phyloP scores from a whole-genome alignment of 2,797 vertebrate species.

The Luscinia luscinia region DNA sequence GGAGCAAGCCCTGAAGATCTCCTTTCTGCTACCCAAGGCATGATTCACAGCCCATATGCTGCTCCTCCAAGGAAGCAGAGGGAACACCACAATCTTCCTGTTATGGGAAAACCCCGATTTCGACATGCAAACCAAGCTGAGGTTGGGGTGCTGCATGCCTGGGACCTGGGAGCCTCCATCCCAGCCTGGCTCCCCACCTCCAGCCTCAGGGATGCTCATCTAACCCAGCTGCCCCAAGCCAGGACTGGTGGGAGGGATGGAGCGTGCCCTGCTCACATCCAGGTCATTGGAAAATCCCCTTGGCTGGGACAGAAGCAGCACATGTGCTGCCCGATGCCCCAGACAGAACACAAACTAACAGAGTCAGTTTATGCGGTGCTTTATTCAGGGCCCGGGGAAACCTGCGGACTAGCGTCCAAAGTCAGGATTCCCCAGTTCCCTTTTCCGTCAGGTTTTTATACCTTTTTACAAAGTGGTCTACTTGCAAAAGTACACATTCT shows the following conservation, averaged over 20 bases:
- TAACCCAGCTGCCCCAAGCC: rapidly evolving
- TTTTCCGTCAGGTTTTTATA: too few species aligned
- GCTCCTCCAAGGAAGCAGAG: background rate
- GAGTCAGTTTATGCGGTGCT: too few species aligned
- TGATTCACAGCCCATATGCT: background rate
- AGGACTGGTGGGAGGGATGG: background rate
- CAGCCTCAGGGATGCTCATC: background rate
- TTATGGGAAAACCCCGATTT: background rate
- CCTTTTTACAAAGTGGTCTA: too few species aligned
- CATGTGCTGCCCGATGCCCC: too few species aligned
- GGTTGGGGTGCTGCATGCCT: background rate
- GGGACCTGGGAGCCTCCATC: background rate
- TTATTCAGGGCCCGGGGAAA: too few species aligned
- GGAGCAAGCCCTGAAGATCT: background rate
- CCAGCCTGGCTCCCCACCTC: background rate
- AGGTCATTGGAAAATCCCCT: slow-evolving; percentile 26
- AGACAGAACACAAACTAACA: too few species aligned
- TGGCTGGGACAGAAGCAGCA: background rate
- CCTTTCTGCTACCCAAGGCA: background rate
- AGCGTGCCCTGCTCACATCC: background rate
- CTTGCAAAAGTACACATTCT: too few species aligned
- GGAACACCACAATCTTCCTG: background rate
- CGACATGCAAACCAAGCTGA: rapidly evolving
- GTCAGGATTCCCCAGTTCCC: too few species aligned
- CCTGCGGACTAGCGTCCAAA: too few species aligned